Conservation (phyloP, 2,888 invertebrate genomes). For the Lapara coniferarum region DNA sequence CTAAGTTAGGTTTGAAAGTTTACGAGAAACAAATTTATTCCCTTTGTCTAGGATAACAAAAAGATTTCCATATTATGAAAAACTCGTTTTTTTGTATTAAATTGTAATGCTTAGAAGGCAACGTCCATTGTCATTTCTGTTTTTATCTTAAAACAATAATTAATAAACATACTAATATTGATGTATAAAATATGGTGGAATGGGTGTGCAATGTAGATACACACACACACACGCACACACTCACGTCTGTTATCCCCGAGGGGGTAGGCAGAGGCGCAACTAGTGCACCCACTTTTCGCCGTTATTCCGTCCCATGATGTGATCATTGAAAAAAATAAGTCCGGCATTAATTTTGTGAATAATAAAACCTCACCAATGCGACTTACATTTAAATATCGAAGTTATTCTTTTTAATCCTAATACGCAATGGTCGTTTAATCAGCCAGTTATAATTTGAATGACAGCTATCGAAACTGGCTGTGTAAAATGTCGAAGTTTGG, state of each 20-base stretch:
- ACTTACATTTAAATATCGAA: not conserved
- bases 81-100: not conserved
- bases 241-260: too few relatives aligned
- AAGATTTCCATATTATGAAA: not conserved
- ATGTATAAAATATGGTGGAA: not conserved
- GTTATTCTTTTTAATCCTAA: conserved; percentile 2
- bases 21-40: not conserved
- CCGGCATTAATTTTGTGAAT: not conserved
- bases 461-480: conserved; percentile 1
- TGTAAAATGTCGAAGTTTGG: not conserved
- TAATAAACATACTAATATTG: too few relatives aligned
- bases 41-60: not conserved
- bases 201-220: too few relatives aligned
- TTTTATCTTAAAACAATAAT: not conserved
- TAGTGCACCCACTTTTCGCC: too few relatives aligned
- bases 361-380: not conserved
- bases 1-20: too few relatives aligned
- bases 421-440: not conserved
- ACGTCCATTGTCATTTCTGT: not conserved
- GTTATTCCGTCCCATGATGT: too few relatives aligned
- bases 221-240: too few relatives aligned
- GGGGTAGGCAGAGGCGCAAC: too few relatives aligned
- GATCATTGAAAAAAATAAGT: too few relatives aligned
- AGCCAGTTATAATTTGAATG: conserved; percentile 5
- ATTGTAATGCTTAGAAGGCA: not conserved